Base-by-base conservation (phyloP, 2,113 vertebrate species). In the Symphodus melops region DNA sequence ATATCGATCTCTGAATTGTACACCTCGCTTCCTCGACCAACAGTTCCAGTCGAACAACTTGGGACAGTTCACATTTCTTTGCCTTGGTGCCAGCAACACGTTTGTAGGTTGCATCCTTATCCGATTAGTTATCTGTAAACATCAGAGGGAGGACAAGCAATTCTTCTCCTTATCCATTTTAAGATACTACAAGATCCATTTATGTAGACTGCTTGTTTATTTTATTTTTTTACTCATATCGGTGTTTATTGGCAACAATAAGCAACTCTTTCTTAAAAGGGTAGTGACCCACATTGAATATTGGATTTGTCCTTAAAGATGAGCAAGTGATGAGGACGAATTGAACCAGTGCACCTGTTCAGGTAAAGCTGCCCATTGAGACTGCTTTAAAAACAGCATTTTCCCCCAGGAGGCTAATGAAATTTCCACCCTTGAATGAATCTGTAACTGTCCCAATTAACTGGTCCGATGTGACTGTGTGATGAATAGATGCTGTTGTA, bases 371-470 rank as follows among this genome's bases (percentile, higher is more conserved):
- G 61, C 4, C n/a, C 9, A 54, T 64, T n/a, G n/a, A n/a, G 46
- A 60, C 39, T 20, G 67, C 17, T 68, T 73, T 33, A 5, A 54
- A 16, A 46, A 7, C 46, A 17, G 2, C 14, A 7, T 48, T 17
- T 6, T 33, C 28, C 28, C 48, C 73, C 59, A 9, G 61, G 46
- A 59, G 23, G 42, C 67, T 83, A 74, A 85, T 86, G 52, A 82
- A 69, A 65, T 83, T 68, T 77, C 41, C 68, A 68, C 62, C 42
- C 68, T 53, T 48, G 54, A 63, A 49, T 82, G 71, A 41, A 57
- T 56, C n/a, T 75, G 46, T 67, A 7, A 58, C 28, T 66, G 44
- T 65, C 33, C 78, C 72, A 79, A 71, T 76, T 79, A 77, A 77
- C 72, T 3, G 5, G 23, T 72, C 10, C 28, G 4, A 33, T 33